Base-by-base conservation (phyloP, 2,888 invertebrate genomes). In the Prosapia bicincta region DNA sequence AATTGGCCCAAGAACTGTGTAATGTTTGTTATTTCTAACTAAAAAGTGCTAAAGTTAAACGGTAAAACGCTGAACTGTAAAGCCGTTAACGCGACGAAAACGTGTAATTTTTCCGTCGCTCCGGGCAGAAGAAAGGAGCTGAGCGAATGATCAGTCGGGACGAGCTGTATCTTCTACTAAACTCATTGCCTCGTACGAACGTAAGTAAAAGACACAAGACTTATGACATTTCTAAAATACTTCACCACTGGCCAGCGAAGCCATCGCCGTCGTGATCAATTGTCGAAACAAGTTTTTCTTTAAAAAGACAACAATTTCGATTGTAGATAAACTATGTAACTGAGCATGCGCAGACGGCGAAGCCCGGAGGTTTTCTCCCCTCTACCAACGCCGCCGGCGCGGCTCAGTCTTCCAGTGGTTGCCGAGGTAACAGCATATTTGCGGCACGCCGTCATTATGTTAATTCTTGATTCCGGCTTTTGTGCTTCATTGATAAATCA, bases 241-340 rank as follows among this genome's bases (percentile, higher is more conserved):
- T 54, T 54, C 20, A 20, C 54, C 54, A 20, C 54, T 20, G 54
- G 54, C 54, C 54, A 9, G 54, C n/a, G 54, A 54, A 38, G 38
- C 15, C n/a, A n/a, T n/a, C n/a, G 30, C 30, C 54, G 20, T 54
- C 54, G 54, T 54, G 54, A 54, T 54, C 54, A 54, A 54, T 54
- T 20, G 54, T 54, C 3, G 20, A 54, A 54, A 65, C 69, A 69
- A 38, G 68, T 43, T 72, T 72, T 66, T 74, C 69, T 65, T 69
- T 69, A 69, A 69, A 74, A 74, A 74, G 74, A 74, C 74, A 74
- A 74, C 74, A 74, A 74, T 74, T 74, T 54, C 3, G 54, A 54
- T 54, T 54, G 54, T 54, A 54, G 54, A 54, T 20, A 54, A 54
- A 38, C 38, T 13, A 15, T 38, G 38, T 38, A 2, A 10, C 20